phyloP scores from a whole-genome alignment of 35 echinoderm and acorn worm genomes.

The Apostichopus japonicus region DNA sequence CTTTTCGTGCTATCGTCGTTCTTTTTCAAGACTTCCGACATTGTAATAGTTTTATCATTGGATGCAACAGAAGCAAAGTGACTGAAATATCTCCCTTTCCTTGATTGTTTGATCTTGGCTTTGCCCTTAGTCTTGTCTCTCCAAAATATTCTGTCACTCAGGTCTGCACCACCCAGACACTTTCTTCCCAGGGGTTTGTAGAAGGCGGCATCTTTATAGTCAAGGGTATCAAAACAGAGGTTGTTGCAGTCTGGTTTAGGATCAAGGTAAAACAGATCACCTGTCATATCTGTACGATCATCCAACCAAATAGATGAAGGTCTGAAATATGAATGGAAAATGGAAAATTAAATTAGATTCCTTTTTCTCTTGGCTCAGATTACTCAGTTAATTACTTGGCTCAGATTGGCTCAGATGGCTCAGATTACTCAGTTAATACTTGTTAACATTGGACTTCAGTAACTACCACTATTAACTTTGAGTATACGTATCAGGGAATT shows the following conservation, averaged over 20 bases:
- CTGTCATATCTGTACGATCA: constrained; percentile 42
- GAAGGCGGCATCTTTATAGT: constrained; percentile 79
- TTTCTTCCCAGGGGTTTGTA: constrained; percentile 81
- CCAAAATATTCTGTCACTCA: constrained; percentile 55
- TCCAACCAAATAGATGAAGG: constrained; percentile 67
- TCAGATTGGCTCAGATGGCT: neutral
- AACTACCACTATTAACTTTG: no score
- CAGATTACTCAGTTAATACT: neutral
- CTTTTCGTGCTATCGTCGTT: neutral
- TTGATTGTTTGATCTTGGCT: constrained; percentile 46
- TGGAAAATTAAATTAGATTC: neutral
- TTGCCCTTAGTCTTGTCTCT: constrained; percentile 60
- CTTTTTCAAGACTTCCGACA: constrained; percentile 14
- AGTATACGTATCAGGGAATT: no score
- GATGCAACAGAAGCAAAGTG: neutral
- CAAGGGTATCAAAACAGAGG: constrained; percentile 79
- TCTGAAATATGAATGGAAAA: neutral
- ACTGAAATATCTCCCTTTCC: constrained; percentile 69
- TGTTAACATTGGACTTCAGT: neutral
- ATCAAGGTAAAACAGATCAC: constrained; percentile 60
- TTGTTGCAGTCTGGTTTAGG: constrained; percentile 80
- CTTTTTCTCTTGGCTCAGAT: neutral
- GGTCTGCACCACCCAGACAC: constrained; percentile 66
- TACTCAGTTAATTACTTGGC: neutral
- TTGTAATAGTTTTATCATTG: constrained; percentile 18